A percentile compares a stretch with the other conserved stretches of the same genome.
Evolutionary conservation across 2,113 vertebrate species (phyloP).

Genomic region (Pterophyllum scalare): DNA sequence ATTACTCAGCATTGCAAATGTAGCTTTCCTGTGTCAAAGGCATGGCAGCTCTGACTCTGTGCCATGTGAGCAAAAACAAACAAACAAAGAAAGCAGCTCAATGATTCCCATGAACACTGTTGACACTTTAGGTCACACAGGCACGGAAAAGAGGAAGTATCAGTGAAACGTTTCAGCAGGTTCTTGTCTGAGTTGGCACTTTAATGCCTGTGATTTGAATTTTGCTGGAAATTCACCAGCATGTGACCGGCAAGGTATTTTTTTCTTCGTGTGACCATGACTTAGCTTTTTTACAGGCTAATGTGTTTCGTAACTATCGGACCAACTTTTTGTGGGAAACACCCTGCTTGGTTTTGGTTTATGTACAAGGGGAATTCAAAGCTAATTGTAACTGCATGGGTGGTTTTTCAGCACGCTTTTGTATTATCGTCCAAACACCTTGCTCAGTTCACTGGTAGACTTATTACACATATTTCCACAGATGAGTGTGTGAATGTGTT

Average conservation of each 20-base stretch:
- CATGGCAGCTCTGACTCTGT: not conserved
- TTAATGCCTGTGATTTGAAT: not conserved
- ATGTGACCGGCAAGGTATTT: conserved; percentile 7
- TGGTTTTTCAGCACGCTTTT: conserved; percentile 27
- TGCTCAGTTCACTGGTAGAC: conserved; percentile 2
- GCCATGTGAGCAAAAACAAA: not conserved
- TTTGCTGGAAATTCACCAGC: conserved; percentile 11
- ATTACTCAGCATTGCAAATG: not conserved
- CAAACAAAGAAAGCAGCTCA: not conserved
- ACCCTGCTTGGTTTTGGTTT: conserved; percentile 23
- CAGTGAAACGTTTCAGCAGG: fast-evolving
- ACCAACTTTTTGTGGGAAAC: conserved; percentile 33
- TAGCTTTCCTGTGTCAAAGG: not conserved
- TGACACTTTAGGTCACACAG: not conserved
- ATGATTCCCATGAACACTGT: not conserved
- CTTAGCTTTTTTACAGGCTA: not conserved
- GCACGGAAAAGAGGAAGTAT: conserved; percentile 50
- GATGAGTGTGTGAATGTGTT: conserved; percentile 1
- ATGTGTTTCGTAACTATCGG: not conserved
- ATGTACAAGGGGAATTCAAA: conserved; percentile 43
- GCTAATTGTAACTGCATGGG: conserved; percentile 16
- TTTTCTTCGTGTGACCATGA: conserved; percentile 33
- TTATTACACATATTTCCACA: not conserved
- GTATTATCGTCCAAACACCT: not conserved
- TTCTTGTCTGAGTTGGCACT: not conserved